These are phyloP conservation scores for Hemaris fuciformis DNA, from an alignment of 2,888 invertebrate species.

Conservation along the genomic window DNA sequence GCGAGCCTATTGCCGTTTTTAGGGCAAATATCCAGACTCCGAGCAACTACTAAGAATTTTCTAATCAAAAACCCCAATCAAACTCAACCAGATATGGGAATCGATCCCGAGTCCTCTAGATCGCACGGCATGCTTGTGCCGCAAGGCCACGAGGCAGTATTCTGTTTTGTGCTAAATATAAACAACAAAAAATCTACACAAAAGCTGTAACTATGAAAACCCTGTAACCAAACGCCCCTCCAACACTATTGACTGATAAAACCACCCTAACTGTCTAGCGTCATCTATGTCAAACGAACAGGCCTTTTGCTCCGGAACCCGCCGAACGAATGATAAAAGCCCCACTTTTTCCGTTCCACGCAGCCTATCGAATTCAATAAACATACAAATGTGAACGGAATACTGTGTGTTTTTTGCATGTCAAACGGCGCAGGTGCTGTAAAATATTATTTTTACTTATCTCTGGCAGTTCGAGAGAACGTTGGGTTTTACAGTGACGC, in stretches of 20 bases:
- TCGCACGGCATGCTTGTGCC: no score
- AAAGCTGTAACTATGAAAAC: background rate
- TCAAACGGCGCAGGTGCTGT: slow-evolving; percentile 15
- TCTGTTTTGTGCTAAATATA: no score
- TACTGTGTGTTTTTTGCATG: slow-evolving; percentile 29
- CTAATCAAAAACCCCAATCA: no score
- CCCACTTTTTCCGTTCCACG: slow-evolving; percentile 7
- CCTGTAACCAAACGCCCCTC: background rate
- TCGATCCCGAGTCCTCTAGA: no score
- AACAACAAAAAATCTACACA: background rate
- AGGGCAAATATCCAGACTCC: no score
- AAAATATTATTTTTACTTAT: background rate
- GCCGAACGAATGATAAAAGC: slow-evolving; percentile 1
- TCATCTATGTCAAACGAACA: background rate
- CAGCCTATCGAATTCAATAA: slow-evolving; percentile 37
- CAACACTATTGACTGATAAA: background rate
- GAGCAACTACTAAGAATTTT: no score
- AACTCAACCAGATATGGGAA: no score
- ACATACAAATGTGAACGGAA: slow-evolving; percentile 39
- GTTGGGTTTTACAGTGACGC: no score
- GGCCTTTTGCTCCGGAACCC: slow-evolving; percentile 12
- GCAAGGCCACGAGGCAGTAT: no score
- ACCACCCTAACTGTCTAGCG: background rate
- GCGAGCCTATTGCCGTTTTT: no score
- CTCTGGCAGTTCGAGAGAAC: background rate